Percentiles rank a stretch among this genome's conserved stretches.
Conservation (phyloP, 2,113 vertebrate species). For the Charadrius vociferus region DNA sequence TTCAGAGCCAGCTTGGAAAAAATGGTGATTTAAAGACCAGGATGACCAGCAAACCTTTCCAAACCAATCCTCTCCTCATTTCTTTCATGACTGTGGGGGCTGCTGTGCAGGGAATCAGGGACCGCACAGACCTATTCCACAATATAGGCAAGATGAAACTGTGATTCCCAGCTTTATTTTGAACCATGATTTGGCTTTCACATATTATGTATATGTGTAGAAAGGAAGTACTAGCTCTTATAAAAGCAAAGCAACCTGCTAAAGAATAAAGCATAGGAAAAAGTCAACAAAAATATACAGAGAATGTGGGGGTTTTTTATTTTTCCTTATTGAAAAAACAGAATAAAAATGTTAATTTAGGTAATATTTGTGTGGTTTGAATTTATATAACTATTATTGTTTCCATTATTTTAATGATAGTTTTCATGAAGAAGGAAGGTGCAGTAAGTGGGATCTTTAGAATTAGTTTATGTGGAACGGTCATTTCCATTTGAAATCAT, state of each 20-base stretch:
- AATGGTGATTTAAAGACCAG: neutral
- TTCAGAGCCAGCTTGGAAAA: neutral
- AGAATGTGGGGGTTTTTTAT: neutral
- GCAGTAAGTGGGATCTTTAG: neutral
- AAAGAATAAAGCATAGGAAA: neutral
- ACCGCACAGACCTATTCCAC: neutral
- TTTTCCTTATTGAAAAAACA: neutral
- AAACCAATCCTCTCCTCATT: neutral
- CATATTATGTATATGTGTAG: neutral
- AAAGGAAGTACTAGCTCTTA: neutral
- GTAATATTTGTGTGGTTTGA: neutral
- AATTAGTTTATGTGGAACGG: neutral
- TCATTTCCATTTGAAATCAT: neutral
- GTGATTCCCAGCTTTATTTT: neutral
- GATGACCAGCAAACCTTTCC: neutral
- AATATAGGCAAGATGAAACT: neutral
- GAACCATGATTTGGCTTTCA: neutral
- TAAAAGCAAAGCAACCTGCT: neutral
- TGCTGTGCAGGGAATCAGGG: neutral
- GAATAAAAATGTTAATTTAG: neutral
- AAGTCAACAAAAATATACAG: neutral
- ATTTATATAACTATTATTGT: neutral
- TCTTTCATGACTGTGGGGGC: neutral
- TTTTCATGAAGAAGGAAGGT: neutral
- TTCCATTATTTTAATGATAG: neutral